Evolutionary conservation across 2,888 invertebrate species (phyloP), one percentile per base, ranked within the genome.

Genomic region (Rhagium mordax): DNA sequence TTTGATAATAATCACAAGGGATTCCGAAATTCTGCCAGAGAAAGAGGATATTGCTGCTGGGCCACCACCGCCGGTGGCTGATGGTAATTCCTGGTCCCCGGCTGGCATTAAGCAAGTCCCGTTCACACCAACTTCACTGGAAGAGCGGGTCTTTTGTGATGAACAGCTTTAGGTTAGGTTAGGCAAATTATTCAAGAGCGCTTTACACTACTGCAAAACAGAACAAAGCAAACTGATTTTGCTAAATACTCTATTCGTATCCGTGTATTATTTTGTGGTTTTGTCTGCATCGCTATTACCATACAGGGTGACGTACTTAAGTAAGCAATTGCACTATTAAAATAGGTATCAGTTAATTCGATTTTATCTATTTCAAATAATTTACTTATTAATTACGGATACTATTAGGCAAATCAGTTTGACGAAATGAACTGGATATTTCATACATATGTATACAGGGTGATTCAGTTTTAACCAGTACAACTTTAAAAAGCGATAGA

Each of bases 1-100:
- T 86, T 86, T 83, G 84, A 86, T 84, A 81, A 83, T 85, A 85
- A 86, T 86, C 86, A 81, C 85, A 84, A 85, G 86, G 86, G 87
- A 86, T 84, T 83, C 82, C 80, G 75, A 80, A 78, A 75, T 73
- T 70, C 75, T 71, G 62, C 66, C 74, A 79, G 81, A 82, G 81
- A 81, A 81, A 80, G 81, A 82, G 80, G 81, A 81, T 76, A 74
- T 74, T 75, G 75, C 77, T 70, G 70, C 51, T 57, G 66, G 71
- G 51, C 51, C 51, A 51, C 49, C 49, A 18, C 18, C 18, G 51
- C 16, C 20, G 51, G 51, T 51, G 20, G 20, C 16, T 51, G 18
- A 59, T 70, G 70, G 71, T 71, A 70, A 77, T 76, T 76, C 74
- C 76, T 75, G 74, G 74, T 74, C 69, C 76, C 74, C 74, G 75